Base-by-base conservation (phyloP, 2,113 vertebrate species). In the Thalassoma bifasciatum region DNA sequence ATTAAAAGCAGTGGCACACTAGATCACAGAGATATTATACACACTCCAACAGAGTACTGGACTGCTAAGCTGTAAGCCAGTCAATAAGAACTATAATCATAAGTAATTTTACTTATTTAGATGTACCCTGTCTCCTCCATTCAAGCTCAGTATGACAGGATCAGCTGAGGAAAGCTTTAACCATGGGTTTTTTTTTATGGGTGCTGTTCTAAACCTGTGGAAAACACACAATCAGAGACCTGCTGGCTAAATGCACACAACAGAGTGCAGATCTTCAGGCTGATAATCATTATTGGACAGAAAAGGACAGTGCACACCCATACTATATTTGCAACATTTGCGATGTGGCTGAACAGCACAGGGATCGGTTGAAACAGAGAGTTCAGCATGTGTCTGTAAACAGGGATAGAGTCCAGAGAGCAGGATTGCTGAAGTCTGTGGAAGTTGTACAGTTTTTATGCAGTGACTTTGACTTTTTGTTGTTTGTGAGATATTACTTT, bases 111-210 rank as follows among this genome's bases (percentile, higher is more conserved):
- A 26, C 63, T 75, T 49, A 14, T 60, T 17, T 40, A 50, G 52
- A 58, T 37, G n/a, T 26, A 54, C 0, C 2, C 37, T 47, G 57
- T 68, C 10, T 21, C 58, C 42, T 11, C 50, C 11, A 38, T 42
- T 76, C 17, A 82, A 63, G 54, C 64, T 61, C 76, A 59, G 23
- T n/a, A 40, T 30, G 44, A 58, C 10, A 59, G 22, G 34, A 51
- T 23, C 10, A 30, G 22, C 5, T 40, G 9, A 54, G 17, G 24
- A 69, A 51, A 57, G 50, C 60, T 44, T 65, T 65, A 38, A 42
- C 47, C 38, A 21, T 19, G 46, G 19, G 46, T 19, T 49, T n/a
- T 49, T 21, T 46, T 46, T 46, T 46, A 19, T 46, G 7, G 17
- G 44, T 46, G 46, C 46, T n/a, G 19, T 49, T 49, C n/a, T 49